Evolutionary conservation across 2,797 vertebrate genomes (phyloP).

Genomic region (Gymnothorax reevesii): DNA sequence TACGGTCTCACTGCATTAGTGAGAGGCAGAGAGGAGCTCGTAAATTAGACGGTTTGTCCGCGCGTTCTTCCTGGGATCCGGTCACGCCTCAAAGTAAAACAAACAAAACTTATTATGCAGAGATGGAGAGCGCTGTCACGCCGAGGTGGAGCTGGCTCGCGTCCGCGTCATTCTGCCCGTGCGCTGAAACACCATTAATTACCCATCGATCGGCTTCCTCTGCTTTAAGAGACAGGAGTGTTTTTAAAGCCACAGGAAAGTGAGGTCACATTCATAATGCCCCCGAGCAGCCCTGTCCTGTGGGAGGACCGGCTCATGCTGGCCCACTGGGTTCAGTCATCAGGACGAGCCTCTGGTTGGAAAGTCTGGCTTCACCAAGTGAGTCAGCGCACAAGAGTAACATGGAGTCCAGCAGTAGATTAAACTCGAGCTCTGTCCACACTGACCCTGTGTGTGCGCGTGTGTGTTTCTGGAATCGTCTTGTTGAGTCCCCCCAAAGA

Average conservation of each 20-base stretch:
- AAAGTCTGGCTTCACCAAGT: too few relatives aligned
- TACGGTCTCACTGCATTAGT: not conserved
- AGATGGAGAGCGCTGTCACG: slow-evolving; percentile 77
- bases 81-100: slow-evolving; percentile 70
- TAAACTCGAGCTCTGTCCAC: too few relatives aligned
- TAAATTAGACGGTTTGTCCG: slow-evolving; percentile 67
- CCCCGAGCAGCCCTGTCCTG: not conserved
- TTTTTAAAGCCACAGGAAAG: not conserved
- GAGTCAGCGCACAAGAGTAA: too few relatives aligned
- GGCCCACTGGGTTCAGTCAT: too few relatives aligned
- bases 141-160: slow-evolving; percentile 49
- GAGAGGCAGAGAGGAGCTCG: slow-evolving; percentile 56
- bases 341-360: too few relatives aligned
- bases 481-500: too few relatives aligned
- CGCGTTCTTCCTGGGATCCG: slow-evolving; percentile 59
- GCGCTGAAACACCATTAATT: slow-evolving; percentile 60
- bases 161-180: slow-evolving; percentile 54
- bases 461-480: too few relatives aligned
- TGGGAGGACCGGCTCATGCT: too few relatives aligned
- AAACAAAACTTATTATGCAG: slow-evolving; percentile 72
- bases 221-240: slow-evolving; percentile 33
- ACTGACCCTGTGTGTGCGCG: too few relatives aligned
- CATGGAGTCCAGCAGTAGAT: too few relatives aligned
- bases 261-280: too few relatives aligned
- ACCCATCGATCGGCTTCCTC: slow-evolving; percentile 63